A percentile compares a stretch with the other conserved stretches of the same genome.
These are phyloP conservation scores for Clarias platycephalus DNA, from an alignment of 2,797 vertebrate species.

Conservation along the genomic window DNA sequence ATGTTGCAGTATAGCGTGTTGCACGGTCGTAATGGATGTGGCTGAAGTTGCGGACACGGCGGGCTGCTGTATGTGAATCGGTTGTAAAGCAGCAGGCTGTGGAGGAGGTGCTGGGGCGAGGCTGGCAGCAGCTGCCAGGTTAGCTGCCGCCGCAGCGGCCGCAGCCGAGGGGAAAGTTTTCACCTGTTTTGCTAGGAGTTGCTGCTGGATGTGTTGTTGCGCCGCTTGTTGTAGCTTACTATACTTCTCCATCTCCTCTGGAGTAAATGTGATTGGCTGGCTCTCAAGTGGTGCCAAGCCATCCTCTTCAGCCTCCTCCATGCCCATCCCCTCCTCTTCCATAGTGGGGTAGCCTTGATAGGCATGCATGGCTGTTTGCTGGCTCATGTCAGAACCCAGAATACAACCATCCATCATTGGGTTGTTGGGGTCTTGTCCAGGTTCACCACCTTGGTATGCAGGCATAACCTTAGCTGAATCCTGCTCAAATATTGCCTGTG, in stretches of 20 bases:
- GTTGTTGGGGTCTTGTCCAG: conserved; percentile 77
- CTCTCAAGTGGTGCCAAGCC: conserved; percentile 93
- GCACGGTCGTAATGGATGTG: conserved; percentile 90
- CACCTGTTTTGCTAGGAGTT: conserved; percentile 95
- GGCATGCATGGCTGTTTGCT: conserved; percentile 76
- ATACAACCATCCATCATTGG: conserved; percentile 82
- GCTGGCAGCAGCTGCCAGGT: conserved; percentile 72
- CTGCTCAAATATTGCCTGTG: conserved; percentile 69
- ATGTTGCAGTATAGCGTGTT: conserved; percentile 95
- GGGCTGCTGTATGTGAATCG: conserved; percentile 95
- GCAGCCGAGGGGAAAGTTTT: conserved; percentile 88
- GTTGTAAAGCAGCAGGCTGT: conserved; percentile 80
- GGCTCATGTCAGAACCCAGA: conserved; percentile 75
- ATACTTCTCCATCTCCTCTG: conserved; percentile 99
- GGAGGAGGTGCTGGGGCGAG: conserved; percentile 74
- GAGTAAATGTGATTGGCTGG: conserved; percentile 97
- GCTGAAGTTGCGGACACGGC: conserved; percentile 81
- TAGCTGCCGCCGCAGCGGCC: conserved; percentile 76
- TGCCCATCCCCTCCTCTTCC: conserved; percentile 78
- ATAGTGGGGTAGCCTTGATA: conserved; percentile 81
- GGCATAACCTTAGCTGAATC: conserved; percentile 71
- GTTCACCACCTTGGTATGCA: conserved; percentile 72
- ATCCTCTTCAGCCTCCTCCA: conserved; percentile 78
- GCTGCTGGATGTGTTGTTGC: conserved; percentile 98
- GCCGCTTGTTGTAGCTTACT: conserved; percentile 97